Conservation (phyloP, 2,797 vertebrate species). For the Diplodus sargus region DNA sequence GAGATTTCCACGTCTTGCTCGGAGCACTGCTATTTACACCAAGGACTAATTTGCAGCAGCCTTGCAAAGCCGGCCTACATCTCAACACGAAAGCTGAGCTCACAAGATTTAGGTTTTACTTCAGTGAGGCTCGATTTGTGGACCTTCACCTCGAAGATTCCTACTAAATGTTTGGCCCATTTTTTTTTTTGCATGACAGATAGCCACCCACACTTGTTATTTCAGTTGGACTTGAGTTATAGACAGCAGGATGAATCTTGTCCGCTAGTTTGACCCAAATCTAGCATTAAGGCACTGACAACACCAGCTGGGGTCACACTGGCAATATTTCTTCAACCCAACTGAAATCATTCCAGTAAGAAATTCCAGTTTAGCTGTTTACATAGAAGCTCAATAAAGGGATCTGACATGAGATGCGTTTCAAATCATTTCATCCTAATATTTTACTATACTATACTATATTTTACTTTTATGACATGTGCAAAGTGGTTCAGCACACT, state of each 20-base stretch:
- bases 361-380: too few relatives aligned
- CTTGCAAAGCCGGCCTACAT: conserved; percentile 27
- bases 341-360: too few relatives aligned
- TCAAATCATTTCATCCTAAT: too few relatives aligned
- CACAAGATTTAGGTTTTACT: conserved; percentile 35
- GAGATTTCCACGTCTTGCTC: conserved; percentile 33
- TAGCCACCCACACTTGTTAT: background rate
- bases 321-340: too few relatives aligned
- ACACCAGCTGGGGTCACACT: too few relatives aligned
- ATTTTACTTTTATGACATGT: too few relatives aligned
- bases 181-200: conserved; percentile 22
- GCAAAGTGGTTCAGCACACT: too few relatives aligned
- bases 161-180: conserved; percentile 12
- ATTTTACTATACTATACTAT: too few relatives aligned
- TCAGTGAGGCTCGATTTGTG: conserved; percentile 31
- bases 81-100: conserved; percentile 33
- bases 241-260: background rate
- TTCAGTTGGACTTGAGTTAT: background rate
- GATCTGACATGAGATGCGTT: too few relatives aligned
- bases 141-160: conserved; percentile 13
- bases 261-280: background rate
- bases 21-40: conserved; percentile 41
- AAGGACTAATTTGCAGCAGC: conserved; percentile 45
- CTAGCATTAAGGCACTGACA: background rate
- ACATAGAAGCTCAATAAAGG: too few relatives aligned